Conservation (phyloP, 2,113 vertebrate genomes). For the Bathybates hornii region DNA sequence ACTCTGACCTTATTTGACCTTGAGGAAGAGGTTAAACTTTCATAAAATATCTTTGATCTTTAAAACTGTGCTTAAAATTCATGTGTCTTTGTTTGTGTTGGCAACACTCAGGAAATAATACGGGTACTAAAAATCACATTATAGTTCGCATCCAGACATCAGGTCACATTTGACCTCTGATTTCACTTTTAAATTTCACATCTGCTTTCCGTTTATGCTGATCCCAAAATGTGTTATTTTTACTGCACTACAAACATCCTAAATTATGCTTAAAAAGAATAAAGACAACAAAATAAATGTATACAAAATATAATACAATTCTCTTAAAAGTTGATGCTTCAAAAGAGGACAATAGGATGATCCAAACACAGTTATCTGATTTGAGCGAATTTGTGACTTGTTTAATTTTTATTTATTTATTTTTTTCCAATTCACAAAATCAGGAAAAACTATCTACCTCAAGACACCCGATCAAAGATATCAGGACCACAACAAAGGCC, state of each 20-base stretch:
- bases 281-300: not conserved
- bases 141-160: not conserved
- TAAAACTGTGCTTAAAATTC: not conserved
- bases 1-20: not conserved
- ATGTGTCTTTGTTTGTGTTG: not conserved
- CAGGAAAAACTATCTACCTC: not conserved
- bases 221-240: not conserved
- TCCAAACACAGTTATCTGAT: not conserved
- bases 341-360: not conserved
- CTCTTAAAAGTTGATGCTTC: not conserved
- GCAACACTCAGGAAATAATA: not conserved
- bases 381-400: not conserved
- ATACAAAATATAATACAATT: not conserved
- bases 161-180: not conserved
- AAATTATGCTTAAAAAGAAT: not conserved
- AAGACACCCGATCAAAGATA: not conserved
- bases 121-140: not conserved
- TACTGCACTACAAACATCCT: not conserved
- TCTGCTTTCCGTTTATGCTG: not conserved
- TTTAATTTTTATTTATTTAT: fast-evolving
- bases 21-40: not conserved
- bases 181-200: not conserved
- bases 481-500: not conserved
- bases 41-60: not conserved
- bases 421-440: not conserved